Conservation (phyloP, 2,113 vertebrate genomes). For the Crotophaga sulcirostris region DNA sequence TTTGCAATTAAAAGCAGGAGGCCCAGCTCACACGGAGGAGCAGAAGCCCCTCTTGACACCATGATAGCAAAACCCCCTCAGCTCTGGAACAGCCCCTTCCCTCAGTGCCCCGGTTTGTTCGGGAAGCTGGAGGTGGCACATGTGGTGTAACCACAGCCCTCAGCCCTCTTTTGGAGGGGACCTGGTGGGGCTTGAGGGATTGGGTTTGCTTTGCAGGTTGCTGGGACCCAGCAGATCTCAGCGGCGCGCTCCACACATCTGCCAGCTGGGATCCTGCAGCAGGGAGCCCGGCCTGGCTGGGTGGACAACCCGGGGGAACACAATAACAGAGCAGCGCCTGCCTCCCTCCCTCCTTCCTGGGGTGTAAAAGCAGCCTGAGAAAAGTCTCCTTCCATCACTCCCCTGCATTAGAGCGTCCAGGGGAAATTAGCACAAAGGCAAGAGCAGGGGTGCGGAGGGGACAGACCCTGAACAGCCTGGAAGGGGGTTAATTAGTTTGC, state of each 20-base stretch:
- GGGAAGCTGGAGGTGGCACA: background rate
- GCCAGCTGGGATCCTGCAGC: background rate
- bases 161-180: background rate
- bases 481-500: background rate
- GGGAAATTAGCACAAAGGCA: background rate
- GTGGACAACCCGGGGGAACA: background rate
- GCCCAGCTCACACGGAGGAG: background rate
- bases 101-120: background rate
- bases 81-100: background rate
- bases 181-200: background rate
- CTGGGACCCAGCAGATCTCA: background rate
- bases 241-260: accelerated
- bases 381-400: background rate
- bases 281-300: background rate
- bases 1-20: constrained; percentile 34
- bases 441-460: background rate
- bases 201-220: background rate
- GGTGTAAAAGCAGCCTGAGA: background rate
- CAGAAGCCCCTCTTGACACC: background rate
- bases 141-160: background rate
- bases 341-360: background rate
- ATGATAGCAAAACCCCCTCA: background rate
- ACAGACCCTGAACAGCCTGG: background rate
- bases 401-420: background rate
- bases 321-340: background rate